Percentiles rank a stretch among this genome's conserved stretches.
phyloP scores from a whole-genome alignment of 2,797 vertebrate species.

The Artibeus jamaicensis region DNA sequence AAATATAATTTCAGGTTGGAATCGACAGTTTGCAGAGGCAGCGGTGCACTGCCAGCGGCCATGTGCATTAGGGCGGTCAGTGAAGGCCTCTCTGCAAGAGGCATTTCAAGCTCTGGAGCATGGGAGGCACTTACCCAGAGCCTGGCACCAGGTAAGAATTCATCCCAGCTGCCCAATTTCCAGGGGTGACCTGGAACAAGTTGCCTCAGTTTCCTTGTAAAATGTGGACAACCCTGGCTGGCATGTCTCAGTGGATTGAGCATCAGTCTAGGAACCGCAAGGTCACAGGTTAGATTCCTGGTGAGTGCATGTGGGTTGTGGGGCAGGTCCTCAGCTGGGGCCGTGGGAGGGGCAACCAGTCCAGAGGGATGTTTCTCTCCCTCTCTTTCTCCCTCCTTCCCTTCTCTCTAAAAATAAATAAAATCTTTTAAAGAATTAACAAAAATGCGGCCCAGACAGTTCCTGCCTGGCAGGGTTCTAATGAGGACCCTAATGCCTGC shows the following conservation, averaged over 20 bases:
- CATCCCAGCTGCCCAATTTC: background rate
- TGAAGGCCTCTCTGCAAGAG: background rate
- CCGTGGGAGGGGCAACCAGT: no score
- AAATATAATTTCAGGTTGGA: background rate
- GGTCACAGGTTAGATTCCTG: no score
- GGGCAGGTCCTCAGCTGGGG: no score
- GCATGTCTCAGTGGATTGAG: no score
- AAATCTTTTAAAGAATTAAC: no score
- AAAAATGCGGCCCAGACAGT: background rate
- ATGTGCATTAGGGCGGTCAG: background rate
- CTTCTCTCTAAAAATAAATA: no score
- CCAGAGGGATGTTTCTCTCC: no score
- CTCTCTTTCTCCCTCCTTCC: no score
- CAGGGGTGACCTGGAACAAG: background rate
- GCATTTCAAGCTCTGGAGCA: background rate
- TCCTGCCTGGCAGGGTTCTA: background rate
- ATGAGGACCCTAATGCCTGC: background rate
- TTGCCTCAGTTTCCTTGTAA: background rate
- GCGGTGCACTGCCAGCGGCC: no score
- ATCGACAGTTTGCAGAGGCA: background rate
- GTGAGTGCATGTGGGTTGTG: no score
- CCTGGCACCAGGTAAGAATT: background rate
- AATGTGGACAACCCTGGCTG: background rate
- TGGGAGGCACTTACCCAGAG: background rate
- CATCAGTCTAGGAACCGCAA: no score